phyloP scores from a whole-genome alignment of 2,888 invertebrate species.

The Dorcus parallelipipedus region DNA sequence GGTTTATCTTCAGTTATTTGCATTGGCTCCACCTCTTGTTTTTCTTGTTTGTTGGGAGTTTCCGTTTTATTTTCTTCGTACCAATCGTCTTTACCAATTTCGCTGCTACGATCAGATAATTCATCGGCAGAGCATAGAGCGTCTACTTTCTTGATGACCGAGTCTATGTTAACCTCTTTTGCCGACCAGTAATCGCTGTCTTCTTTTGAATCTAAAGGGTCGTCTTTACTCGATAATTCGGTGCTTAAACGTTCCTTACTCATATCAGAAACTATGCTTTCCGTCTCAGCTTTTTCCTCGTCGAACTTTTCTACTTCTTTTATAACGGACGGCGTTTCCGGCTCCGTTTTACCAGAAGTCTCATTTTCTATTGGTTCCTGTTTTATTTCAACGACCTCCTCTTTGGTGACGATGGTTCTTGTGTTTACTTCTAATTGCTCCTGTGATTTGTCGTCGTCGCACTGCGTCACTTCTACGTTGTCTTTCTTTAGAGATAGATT shows the following conservation, averaged over 20 bases:
- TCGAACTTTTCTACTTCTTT: slow-evolving; percentile 44
- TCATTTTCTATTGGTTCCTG: slow-evolving; percentile 18
- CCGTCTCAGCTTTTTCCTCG: slow-evolving; percentile 43
- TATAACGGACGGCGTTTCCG: slow-evolving; percentile 34
- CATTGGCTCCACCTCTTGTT: slow-evolving; percentile 10
- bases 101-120: slow-evolving; percentile 43
- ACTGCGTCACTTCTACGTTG: slow-evolving; percentile 8
- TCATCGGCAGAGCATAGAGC: slow-evolving; percentile 59
- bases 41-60: slow-evolving; percentile 9
- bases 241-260: slow-evolving; percentile 43
- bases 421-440: slow-evolving; percentile 27
- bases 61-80: slow-evolving; percentile 13
- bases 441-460: slow-evolving; percentile 30
- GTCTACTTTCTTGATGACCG: slow-evolving; percentile 76
- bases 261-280: slow-evolving; percentile 41
- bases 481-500: slow-evolving; percentile 38
- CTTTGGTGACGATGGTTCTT: slow-evolving; percentile 31
- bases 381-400: slow-evolving; percentile 26
- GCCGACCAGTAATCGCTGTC: slow-evolving; percentile 76
- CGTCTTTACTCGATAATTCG: slow-evolving; percentile 47
- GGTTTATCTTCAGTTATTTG: slow-evolving; percentile 11
- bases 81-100: slow-evolving; percentile 20
- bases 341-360: slow-evolving; percentile 21
- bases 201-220: slow-evolving; percentile 56
- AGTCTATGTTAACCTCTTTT: slow-evolving; percentile 76